Percentiles rank a stretch among this genome's conserved stretches.
These are phyloP conservation scores for Diarsia brunnea DNA, from an alignment of 2,888 invertebrate species.

Conservation along the genomic window DNA sequence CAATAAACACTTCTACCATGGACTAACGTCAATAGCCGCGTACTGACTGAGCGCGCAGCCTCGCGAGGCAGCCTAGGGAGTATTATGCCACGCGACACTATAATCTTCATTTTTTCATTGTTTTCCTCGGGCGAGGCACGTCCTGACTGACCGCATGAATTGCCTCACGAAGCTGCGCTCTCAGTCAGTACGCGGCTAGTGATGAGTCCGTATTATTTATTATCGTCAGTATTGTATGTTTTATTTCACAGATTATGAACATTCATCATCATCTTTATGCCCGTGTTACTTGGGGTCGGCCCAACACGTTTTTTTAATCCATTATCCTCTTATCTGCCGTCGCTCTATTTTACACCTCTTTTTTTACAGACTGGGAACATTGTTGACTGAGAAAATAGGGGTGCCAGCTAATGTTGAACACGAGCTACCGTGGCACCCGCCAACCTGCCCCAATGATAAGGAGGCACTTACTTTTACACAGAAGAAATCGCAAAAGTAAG, in stretches of 20 bases:
- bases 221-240: too few relatives aligned
- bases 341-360: not conserved
- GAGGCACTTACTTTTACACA: conserved; percentile 75
- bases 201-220: too few relatives aligned
- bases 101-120: too few relatives aligned
- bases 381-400: conserved; percentile 92
- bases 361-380: conserved; percentile 84
- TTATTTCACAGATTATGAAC: conserved; percentile 81
- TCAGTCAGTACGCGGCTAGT: too few relatives aligned
- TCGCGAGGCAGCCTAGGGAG: too few relatives aligned
- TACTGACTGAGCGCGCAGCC: too few relatives aligned
- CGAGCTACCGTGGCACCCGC: conserved; percentile 95
- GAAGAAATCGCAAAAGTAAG: conserved; percentile 82
- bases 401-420: conserved; percentile 91
- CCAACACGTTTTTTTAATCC: not conserved
- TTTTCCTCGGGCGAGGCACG: too few relatives aligned
- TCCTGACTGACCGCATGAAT: too few relatives aligned
- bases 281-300: not conserved
- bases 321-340: not conserved
- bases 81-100: too few relatives aligned
- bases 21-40: too few relatives aligned
- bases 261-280: conserved; percentile 70
- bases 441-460: conserved; percentile 90
- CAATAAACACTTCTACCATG: too few relatives aligned
- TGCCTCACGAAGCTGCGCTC: too few relatives aligned